Evolutionary conservation across 2,113 vertebrate genomes (phyloP).

Genomic region (Pionites leucogaster): DNA sequence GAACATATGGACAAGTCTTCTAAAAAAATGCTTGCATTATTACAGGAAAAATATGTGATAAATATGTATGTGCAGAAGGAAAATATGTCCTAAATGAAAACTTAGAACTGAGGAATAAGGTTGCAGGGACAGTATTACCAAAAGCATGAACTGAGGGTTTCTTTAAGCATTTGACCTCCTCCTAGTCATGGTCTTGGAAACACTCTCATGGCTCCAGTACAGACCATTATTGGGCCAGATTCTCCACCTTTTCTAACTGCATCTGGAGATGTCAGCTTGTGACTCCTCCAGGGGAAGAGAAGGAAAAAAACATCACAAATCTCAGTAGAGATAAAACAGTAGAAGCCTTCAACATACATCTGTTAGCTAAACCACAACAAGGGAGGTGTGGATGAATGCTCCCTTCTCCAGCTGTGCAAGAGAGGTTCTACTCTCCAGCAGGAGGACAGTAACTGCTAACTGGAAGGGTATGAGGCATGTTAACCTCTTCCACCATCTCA

Average conservation of each 20-base stretch:
- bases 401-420: not conserved
- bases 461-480: not conserved
- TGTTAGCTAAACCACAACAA: not conserved
- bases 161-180: not conserved
- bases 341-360: not conserved
- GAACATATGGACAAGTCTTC: not conserved
- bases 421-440: not conserved
- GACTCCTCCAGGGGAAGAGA: not conserved
- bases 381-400: not conserved
- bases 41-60: not conserved
- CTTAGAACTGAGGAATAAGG: not conserved
- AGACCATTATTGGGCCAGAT: not conserved
- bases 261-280: not conserved
- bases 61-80: not conserved
- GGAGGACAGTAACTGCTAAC: not conserved
- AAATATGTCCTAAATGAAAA: not conserved
- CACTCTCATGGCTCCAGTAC: not conserved
- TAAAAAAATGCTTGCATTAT: not conserved
- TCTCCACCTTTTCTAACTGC: not conserved
- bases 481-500: not conserved
- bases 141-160: not conserved
- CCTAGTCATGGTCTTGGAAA: not conserved
- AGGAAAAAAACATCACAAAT: not conserved
- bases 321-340: not conserved
- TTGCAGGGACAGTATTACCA: not conserved